Evolutionary conservation across 2,797 vertebrate species (phyloP).

Genomic region (Gallinago nigripennis): DNA sequence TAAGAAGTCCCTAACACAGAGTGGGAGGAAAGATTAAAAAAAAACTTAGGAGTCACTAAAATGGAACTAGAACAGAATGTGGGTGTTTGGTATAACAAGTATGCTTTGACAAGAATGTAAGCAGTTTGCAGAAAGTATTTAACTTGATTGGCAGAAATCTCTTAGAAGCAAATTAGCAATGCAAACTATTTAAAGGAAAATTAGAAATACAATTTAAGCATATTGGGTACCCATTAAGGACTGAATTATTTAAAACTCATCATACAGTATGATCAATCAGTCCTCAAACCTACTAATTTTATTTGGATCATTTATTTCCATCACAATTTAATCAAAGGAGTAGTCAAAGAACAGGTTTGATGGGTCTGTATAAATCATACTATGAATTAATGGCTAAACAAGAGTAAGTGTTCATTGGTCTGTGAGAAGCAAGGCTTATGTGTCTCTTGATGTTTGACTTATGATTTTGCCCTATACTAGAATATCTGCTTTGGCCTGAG

Average conservation of each 20-base stretch:
- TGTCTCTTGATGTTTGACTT: neutral
- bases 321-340: conserved; percentile 1
- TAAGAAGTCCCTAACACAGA: neutral
- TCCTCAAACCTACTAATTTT: neutral
- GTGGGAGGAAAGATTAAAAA: neutral
- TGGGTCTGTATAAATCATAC: neutral
- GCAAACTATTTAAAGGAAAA: conserved; percentile 69
- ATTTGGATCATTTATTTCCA: conserved; percentile 13
- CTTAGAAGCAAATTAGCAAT: conserved; percentile 65
- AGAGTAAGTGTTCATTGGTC: neutral
- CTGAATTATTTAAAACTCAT: conserved; percentile 62
- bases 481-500: neutral
- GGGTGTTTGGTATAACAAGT: conserved; percentile 31
- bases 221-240: conserved; percentile 65
- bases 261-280: neutral
- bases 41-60: neutral
- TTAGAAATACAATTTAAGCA: conserved; percentile 63
- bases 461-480: neutral
- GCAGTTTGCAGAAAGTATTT: conserved; percentile 34
- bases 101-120: conserved; percentile 8
- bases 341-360: conserved; percentile 10
- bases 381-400: neutral
- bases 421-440: neutral
- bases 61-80: conserved; percentile 33
- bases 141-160: conserved; percentile 67